phyloP scores from a whole-genome alignment of 2,888 invertebrate species.

The Limnephilus lunatus region DNA sequence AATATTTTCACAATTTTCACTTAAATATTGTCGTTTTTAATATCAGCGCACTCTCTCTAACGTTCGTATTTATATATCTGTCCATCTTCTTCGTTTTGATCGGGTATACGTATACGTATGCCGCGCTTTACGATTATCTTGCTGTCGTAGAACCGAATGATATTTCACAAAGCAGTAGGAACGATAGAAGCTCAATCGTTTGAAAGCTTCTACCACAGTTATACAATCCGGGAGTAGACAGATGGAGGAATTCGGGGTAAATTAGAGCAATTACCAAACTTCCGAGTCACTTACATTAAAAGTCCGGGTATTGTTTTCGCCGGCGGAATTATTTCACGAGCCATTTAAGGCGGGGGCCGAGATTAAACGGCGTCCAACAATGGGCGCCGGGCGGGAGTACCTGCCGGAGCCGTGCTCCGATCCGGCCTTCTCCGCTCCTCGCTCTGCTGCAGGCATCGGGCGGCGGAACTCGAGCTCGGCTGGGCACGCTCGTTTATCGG shows the following conservation, averaged over 20 bases:
- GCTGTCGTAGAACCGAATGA: neutral
- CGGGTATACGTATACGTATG: no score
- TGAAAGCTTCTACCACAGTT: neutral
- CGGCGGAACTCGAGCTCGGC: neutral
- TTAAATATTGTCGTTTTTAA: no score
- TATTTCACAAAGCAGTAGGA: neutral
- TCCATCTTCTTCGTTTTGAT: no score
- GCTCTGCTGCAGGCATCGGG: neutral
- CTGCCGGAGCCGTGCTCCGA: conserved; percentile 9
- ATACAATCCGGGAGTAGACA: conserved; percentile 2
- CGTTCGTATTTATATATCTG: no score
- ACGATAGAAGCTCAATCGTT: neutral
- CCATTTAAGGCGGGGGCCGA: conserved; percentile 57
- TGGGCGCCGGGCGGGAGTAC: conserved; percentile 35
- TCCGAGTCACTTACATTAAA: conserved; percentile 63
- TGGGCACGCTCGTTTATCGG: neutral
- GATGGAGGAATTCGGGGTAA: conserved; percentile 57
- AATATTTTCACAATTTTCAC: no score
- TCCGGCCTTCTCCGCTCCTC: neutral
- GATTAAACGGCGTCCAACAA: conserved; percentile 54
- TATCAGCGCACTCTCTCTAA: no score
- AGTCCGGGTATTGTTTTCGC: conserved; percentile 63
- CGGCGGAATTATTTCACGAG: conserved; percentile 63
- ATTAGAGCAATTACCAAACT: conserved; percentile 65
- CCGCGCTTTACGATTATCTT: no score